phyloP scores from a whole-genome alignment of 1,140 invertebrate species.

The Temnothorax longispinosus region DNA sequence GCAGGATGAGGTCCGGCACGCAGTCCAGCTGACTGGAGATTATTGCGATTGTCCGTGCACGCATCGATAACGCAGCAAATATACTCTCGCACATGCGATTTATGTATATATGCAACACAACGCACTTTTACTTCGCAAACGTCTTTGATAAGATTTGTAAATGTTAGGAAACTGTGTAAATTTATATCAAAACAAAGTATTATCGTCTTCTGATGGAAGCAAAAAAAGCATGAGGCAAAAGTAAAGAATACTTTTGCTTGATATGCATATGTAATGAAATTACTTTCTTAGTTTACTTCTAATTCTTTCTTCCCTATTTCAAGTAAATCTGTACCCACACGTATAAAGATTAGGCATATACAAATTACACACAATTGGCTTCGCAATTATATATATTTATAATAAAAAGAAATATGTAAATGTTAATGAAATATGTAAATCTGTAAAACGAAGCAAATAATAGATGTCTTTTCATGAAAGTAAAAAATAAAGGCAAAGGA shows the following conservation, averaged over 20 bases:
- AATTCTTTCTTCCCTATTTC: background rate
- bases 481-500: background rate
- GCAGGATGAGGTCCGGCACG: slow-evolving; percentile 63
- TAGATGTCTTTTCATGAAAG: background rate
- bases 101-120: background rate
- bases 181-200: background rate
- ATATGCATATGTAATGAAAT: background rate
- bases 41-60: slow-evolving; percentile 78
- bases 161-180: background rate
- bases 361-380: background rate
- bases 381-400: background rate
- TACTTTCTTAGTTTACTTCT: background rate
- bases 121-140: background rate
- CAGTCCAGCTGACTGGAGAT: slow-evolving; percentile 71
- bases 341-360: background rate
- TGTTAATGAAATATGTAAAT: background rate
- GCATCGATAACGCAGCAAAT: slow-evolving; percentile 61
- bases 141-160: background rate
- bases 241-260: background rate
- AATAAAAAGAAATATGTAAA: no score
- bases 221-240: background rate
- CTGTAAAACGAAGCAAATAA: background rate
- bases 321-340: background rate
- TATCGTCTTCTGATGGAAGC: background rate
- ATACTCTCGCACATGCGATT: background rate